Base-by-base conservation (phyloP, 2,888 invertebrate species). In the Scaptodrosophila latifasciaeformis region DNA sequence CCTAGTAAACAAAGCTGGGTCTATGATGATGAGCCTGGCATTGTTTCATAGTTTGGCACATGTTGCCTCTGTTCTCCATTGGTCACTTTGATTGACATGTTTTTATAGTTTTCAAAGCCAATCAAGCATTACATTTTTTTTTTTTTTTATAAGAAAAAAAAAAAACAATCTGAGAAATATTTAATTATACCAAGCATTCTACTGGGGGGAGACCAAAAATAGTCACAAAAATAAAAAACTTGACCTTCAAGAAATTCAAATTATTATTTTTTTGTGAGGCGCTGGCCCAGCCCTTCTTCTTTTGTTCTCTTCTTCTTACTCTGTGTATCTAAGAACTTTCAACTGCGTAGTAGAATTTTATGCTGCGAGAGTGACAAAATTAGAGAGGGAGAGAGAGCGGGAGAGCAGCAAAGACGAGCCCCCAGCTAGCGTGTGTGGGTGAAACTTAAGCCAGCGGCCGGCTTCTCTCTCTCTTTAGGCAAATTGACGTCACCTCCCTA, bases 1-100 rank as follows among this genome's bases (percentile, higher is more conserved):
- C n/a, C n/a, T n/a, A 24, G 7, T 24, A 24, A n/a, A 24, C 24
- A 24, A 24, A 24, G 24, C 3, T 24, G 24, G 24, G 17, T 17
- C 17, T 13, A 37, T 17, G 15, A 5, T 18, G 12, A 7, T n/a
- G n/a, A 7, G 12, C 15, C 15, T 37, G 37, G 17, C 37, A 17
- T 37, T 37, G 37, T 18, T 35, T 34, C 42, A 49, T 57, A 42
- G 57, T 56, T 57, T 56, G 45, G 49, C 46, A 61, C 55, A 60
- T 50, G 31, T 47, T 43, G 43, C 42, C 21, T 51, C 54, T 45
- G 59, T 54, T 45, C 59, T 46, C 52, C 59, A 58, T 59, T 34
- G 59, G 30, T 31, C 40, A 18, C 21, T 40, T 51, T 64, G 59
- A 64, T 64, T 64, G 63, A 60, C 63, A 64, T 64, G 63, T 64